Percentiles rank a stretch among this genome's conserved stretches.
phyloP scores from a whole-genome alignment of 2,797 vertebrate genomes.

The Buceros bicornis region DNA sequence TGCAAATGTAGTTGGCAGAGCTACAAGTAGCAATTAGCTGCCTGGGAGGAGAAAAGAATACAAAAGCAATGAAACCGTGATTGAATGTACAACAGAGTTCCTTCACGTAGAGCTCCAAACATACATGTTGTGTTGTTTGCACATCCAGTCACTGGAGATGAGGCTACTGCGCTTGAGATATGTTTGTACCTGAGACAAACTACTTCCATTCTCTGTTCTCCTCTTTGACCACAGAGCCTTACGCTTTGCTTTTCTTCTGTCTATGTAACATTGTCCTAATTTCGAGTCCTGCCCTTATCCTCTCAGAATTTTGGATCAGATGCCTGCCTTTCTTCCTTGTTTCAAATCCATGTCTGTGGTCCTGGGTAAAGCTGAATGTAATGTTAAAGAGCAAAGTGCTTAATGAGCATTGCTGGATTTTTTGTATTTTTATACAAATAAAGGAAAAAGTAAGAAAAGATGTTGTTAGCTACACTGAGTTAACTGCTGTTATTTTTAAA shows the following conservation, averaged over 20 bases:
- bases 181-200: neutral
- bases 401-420: neutral
- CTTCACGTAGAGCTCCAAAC: neutral
- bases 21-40: neutral
- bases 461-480: neutral
- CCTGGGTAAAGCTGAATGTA: neutral
- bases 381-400: neutral
- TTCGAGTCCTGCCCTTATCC: neutral
- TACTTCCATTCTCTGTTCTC: neutral
- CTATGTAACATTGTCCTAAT: neutral
- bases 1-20: neutral
- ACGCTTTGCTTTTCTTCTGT: neutral
- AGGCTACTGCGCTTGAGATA: accelerated
- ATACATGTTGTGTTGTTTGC: neutral
- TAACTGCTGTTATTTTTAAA: neutral
- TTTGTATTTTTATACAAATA: too few species aligned
- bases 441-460: neutral
- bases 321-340: neutral
- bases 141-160: neutral
- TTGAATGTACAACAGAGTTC: neutral
- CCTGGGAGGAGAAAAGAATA: neutral
- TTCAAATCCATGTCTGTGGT: neutral
- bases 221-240: neutral
- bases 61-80: neutral
- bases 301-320: neutral